Evolutionary conservation across 2,888 invertebrate species (phyloP).

Genomic region (Bugulina stolonifera): DNA sequence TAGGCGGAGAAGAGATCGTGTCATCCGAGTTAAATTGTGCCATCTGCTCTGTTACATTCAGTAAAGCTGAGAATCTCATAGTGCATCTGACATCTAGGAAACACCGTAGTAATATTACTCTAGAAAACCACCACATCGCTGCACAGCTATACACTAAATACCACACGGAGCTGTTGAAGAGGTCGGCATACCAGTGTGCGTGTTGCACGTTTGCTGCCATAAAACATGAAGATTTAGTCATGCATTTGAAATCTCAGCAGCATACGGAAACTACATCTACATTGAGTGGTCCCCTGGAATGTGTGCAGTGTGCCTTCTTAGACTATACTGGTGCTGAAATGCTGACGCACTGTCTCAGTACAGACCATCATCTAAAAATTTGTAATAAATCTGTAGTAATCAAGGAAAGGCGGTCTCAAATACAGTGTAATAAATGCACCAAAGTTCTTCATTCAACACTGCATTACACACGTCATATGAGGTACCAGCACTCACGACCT

Average conservation of each 20-base stretch:
- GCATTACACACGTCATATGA: slow-evolving; percentile 4
- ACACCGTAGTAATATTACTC: neutral
- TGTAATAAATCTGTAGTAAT: neutral
- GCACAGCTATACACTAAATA: slow-evolving; percentile 4
- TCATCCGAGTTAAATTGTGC: neutral
- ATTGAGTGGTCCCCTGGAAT: neutral
- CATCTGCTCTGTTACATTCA: neutral
- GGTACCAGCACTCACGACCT: neutral
- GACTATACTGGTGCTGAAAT: neutral
- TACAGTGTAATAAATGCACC: neutral
- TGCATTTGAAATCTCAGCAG: neutral
- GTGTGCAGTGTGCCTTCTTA: neutral
- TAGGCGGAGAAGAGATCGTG: neutral
- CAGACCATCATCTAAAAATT: neutral
- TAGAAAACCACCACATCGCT: neutral
- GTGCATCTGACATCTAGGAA: neutral
- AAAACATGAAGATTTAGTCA: neutral
- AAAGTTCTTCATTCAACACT: neutral
- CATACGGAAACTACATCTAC: neutral
- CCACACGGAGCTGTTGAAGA: neutral
- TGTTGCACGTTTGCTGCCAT: neutral
- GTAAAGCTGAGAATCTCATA: slow-evolving; percentile 6
- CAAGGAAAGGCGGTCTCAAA: neutral
- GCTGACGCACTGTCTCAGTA: neutral
- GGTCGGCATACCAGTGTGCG: neutral